phyloP scores from a whole-genome alignment of 2,888 invertebrate genomes.

The Apodemia duryi region DNA sequence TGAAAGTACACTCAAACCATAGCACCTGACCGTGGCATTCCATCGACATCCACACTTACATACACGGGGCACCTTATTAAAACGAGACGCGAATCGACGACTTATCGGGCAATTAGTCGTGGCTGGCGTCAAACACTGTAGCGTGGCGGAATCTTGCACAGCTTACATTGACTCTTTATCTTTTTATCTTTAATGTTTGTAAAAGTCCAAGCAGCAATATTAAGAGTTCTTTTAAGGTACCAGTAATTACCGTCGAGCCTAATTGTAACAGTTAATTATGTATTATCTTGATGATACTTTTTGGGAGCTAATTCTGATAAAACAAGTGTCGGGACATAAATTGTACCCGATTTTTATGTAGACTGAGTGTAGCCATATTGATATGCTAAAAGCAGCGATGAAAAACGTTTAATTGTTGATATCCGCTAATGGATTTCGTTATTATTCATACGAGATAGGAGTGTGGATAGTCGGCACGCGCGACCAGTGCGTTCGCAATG shows the following conservation, averaged over 20 bases:
- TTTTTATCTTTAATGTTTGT: slow-evolving; percentile 31
- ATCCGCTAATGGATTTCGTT: slow-evolving; percentile 22
- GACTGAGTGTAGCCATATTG: neutral
- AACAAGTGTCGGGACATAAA: slow-evolving; percentile 1
- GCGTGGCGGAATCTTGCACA: slow-evolving; percentile 47
- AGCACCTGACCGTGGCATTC: slow-evolving; percentile 72
- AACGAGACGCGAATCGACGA: slow-evolving; percentile 79
- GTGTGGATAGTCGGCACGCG: slow-evolving; percentile 51
- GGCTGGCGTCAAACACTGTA: slow-evolving; percentile 63
- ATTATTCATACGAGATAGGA: slow-evolving; percentile 36
- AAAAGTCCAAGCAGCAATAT: neutral
- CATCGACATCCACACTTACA: slow-evolving; percentile 71
- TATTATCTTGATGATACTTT: slow-evolving; percentile 26
- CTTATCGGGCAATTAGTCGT: slow-evolving; percentile 79
- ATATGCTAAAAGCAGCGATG: slow-evolving; percentile 27
- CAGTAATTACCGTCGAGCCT: slow-evolving; percentile 28
- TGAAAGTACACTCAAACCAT: slow-evolving; percentile 45
- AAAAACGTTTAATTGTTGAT: slow-evolving; percentile 23
- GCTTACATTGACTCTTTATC: slow-evolving; percentile 54
- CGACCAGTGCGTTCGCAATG: slow-evolving; percentile 51
- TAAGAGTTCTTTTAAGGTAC: slow-evolving; percentile 25
- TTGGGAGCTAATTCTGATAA: slow-evolving; percentile 19
- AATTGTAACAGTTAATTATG: slow-evolving; percentile 31
- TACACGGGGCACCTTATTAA: slow-evolving; percentile 75
- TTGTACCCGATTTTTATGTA: slow-evolving; percentile 6